Evolutionary conservation across 2,888 invertebrate species (phyloP), one percentile per base, ranked within the genome.

Genomic region (Auanema sp.): DNA sequence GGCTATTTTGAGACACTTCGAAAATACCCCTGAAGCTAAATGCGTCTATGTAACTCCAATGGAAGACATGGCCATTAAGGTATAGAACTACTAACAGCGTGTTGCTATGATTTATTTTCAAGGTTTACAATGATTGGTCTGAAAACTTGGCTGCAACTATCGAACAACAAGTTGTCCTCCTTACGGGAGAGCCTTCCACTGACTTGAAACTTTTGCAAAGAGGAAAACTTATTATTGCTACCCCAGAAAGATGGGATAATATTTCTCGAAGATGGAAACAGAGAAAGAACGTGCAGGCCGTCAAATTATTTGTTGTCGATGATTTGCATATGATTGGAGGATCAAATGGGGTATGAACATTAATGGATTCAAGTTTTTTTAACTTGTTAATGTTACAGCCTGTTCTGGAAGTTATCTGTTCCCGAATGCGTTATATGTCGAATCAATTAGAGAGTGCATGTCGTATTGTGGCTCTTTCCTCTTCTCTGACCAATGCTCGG

Each of bases 261-360:
- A 87, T 98, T 2, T 98, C 98, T 0, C 88, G 98, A 60, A 88
- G 98, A 70, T 99, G 98, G 98, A 98, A 98, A 81, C 97, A 98
- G 81, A 89, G 98, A 41, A 97, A 97, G 86, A 94, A 95, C 84
- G 96, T 99, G 0, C 97, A 97, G 83, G 95, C 93, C 81, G 90
- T 98, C 10, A 92, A 93, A 66, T 87, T 99, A 16, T 94, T 98
- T 85, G 92, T 98, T 66, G 93, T 93, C 18, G 98, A 98, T 83
- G 97, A 98, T 77, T 87, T 99, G 24, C 96, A 98, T 81, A 85
- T 89, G 80, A 86, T 87, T 73, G 87, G 87, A 50, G 87, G 86
- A 63, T 83, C 85, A 60, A 85, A 86, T 62, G 88, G 87, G 72
- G 86, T 86, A 72, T 73, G 83, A 12, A 33, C 14, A 6, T 21